Base-by-base conservation (phyloP, 1,140 invertebrate species). In the Armadillidium nasatum region DNA sequence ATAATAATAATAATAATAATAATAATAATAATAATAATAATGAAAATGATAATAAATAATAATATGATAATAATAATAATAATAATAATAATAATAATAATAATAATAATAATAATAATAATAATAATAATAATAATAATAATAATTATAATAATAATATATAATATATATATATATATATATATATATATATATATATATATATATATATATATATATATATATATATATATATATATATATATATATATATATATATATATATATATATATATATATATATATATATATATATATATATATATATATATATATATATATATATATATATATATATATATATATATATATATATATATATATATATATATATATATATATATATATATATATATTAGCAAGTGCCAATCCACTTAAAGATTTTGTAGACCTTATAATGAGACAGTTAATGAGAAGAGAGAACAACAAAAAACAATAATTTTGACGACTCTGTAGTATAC, bases 311-410 rank as follows among this genome's bases (percentile, higher is more conserved):
- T 19, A 60, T 19, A 60, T 19, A 60, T 2, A 60, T 15, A 60
- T 60, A 60, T 60, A 60, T 60, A 60, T 60, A 60, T 60, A 60
- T 4, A 4, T 4, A 60, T 60, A 60, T 60, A 60, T 60, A 60
- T n/a, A 60, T 60, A 60, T 60, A 60, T 4, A 4, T 60, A 60
- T 60, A 60, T 60, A 60, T 60, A 60, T 60, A 60, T 60, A 60
- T 60, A 60, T 60, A 60, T 60, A 60, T 60, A 60, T 60, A 60
- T 60, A 60, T 60, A 60, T 60, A 60, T 60, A 60, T 60, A 60
- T 60, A 60, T 60, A 60, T 19, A 60, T 19, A 60, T 19, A 60
- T 13, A 19, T 2, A 3, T 60, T 60, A 13, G 50, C 11, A 15
- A 60, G 2, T 6, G 1, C 2, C 33, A 60, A 60, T 15, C 19